These are phyloP conservation scores for Cancer borealis DNA, from an alignment of 2,888 invertebrate genomes.

Conservation along the genomic window DNA sequence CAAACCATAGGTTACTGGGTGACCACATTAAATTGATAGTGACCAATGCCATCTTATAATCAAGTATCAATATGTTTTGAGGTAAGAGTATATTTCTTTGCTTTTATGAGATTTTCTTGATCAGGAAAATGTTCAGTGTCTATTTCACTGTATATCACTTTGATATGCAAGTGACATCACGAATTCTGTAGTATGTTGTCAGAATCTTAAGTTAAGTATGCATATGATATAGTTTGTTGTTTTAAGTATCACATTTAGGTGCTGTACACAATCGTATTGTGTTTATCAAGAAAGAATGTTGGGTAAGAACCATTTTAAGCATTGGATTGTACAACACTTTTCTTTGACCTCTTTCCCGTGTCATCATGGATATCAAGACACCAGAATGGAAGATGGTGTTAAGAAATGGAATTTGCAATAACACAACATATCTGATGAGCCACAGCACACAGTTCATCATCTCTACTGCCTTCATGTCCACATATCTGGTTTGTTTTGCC, in stretches of 20 bases:
- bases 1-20: not conserved
- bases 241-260: too few species aligned
- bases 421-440: not conserved
- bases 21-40: not conserved
- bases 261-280: too few species aligned
- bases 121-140: not conserved
- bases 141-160: not conserved
- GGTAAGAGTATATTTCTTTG: not conserved
- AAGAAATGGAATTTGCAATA: not conserved
- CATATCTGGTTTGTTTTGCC: not conserved
- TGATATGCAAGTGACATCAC: not conserved
- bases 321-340: not conserved
- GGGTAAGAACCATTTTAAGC: too few species aligned
- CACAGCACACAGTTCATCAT: not conserved
- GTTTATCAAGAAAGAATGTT: too few species aligned
- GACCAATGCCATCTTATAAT: not conserved
- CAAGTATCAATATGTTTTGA: not conserved
- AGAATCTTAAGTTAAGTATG: not conserved
- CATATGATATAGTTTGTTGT: too few species aligned
- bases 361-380: constrained; percentile 8
- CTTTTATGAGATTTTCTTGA: not conserved
- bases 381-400: not conserved
- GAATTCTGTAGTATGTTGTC: not conserved
- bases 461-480: not conserved
- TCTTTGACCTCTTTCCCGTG: not conserved